phyloP scores from a whole-genome alignment of 2,113 vertebrate species.

The Pterocles burchelli region DNA sequence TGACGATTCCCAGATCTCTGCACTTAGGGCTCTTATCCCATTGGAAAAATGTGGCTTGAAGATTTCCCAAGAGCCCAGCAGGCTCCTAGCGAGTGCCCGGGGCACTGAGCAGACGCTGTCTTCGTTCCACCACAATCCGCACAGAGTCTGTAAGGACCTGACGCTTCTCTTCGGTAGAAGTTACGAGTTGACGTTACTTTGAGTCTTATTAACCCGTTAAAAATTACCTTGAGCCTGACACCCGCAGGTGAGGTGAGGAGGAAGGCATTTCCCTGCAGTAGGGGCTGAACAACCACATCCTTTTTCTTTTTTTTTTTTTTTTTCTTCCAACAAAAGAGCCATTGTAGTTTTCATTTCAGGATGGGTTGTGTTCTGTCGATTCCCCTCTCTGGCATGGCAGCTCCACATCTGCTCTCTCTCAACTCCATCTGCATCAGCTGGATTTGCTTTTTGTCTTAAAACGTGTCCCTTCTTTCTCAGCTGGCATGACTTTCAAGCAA shows the following conservation, averaged over 20 bases:
- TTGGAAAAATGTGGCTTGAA: fast-evolving
- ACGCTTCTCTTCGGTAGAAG: not conserved
- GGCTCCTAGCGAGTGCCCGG: too few relatives aligned
- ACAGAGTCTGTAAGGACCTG: fast-evolving
- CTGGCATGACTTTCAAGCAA: not conserved
- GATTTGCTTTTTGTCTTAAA: not conserved
- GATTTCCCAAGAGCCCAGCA: fast-evolving
- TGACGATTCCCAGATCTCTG: fast-evolving
- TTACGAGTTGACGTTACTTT: fast-evolving
- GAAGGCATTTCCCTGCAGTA: fast-evolving
- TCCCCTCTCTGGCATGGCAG: fast-evolving
- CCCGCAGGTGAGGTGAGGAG: not conserved
- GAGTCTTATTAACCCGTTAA: not conserved
- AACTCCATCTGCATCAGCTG: fast-evolving
- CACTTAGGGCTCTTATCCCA: fast-evolving
- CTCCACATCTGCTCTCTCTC: not conserved
- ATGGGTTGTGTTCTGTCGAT: fast-evolving
- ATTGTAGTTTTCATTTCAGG: not conserved
- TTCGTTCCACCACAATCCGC: too few relatives aligned
- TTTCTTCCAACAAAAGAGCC: not conserved
- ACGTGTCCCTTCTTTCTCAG: not conserved
- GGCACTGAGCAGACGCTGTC: too few relatives aligned
- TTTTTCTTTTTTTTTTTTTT: not conserved
- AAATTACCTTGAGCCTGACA: fast-evolving
- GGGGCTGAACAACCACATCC: not conserved